phyloP scores from a whole-genome alignment of 1,140 invertebrate species.

The Drosophila tristis region DNA sequence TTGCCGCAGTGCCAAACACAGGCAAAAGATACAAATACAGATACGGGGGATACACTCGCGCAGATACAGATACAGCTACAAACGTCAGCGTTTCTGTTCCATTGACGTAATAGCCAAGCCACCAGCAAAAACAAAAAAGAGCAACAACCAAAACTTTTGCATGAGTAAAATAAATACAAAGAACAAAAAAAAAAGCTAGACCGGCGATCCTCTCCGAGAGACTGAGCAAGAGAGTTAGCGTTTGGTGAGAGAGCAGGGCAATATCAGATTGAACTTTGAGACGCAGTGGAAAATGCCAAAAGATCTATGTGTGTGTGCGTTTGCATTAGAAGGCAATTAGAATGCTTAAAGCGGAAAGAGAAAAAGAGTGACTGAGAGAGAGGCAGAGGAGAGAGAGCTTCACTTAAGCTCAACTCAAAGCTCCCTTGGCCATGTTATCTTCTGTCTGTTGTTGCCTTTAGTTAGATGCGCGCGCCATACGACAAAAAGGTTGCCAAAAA shows the following conservation, averaged over 20 bases:
- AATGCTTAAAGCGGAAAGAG: slow-evolving; percentile 5
- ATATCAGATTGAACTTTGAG: slow-evolving; percentile 73
- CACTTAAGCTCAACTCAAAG: not conserved
- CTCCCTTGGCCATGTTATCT: not conserved
- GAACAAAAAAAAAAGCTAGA: slow-evolving; percentile 43
- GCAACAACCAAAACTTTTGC: slow-evolving; percentile 26
- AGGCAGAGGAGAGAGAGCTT: not conserved
- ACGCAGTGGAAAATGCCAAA: slow-evolving; percentile 70
- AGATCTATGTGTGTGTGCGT: slow-evolving; percentile 5
- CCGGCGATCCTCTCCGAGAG: slow-evolving; percentile 40
- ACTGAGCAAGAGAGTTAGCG: slow-evolving; percentile 3
- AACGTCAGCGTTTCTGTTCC: slow-evolving; percentile 69
- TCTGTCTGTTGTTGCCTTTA: slow-evolving; percentile 19
- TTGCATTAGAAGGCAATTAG: slow-evolving; percentile 48
- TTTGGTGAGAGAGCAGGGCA: slow-evolving; percentile 18
- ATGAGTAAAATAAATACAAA: slow-evolving; percentile 67
- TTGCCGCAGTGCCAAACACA: slow-evolving; percentile 62
- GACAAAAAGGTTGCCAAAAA: slow-evolving; percentile 71
- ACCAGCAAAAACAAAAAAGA: slow-evolving; percentile 13
- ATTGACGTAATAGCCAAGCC: slow-evolving; percentile 76
- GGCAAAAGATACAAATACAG: slow-evolving; percentile 38
- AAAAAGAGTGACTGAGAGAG: not conserved
- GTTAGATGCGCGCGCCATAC: slow-evolving; percentile 69
- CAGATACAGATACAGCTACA: slow-evolving; percentile 39
- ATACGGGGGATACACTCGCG: slow-evolving; percentile 10